Conservation (phyloP, 1,140 invertebrate species). For the Drosophila athabasca region DNA sequence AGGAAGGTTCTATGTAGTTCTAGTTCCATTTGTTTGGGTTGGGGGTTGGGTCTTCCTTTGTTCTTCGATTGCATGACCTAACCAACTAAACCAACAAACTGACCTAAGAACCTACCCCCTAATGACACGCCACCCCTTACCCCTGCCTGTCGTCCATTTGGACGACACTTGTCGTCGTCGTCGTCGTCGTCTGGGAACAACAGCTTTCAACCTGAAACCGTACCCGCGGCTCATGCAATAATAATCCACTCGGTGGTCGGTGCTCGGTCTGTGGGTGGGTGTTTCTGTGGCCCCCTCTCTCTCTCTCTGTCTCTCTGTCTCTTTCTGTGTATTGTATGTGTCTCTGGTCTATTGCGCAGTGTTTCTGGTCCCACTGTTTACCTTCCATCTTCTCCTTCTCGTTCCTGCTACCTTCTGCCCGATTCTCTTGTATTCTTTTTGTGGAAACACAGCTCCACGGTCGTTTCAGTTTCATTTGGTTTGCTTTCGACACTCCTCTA, state of each 20-base stretch:
- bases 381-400: constrained; percentile 5
- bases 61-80: constrained; percentile 44
- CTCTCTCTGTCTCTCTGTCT: constrained; percentile 4
- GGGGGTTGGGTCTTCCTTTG: constrained; percentile 9
- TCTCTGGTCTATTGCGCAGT: constrained; percentile 46
- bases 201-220: constrained; percentile 47
- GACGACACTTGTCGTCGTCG: constrained; percentile 12
- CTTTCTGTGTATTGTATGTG: constrained; percentile 2
- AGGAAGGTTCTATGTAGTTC: no score
- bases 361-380: constrained; percentile 29
- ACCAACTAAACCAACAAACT: constrained; percentile 48
- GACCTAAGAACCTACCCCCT: constrained; percentile 39
- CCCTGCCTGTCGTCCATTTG: background rate
- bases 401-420: constrained; percentile 9
- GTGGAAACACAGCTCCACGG: constrained; percentile 9
- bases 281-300: no score
- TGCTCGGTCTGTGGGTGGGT: no score
- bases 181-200: constrained; percentile 29
- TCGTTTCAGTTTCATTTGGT: constrained; percentile 42
- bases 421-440: constrained; percentile 15
- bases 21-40: no score
- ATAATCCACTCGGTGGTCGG: constrained; percentile 3
- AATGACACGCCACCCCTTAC: background rate
- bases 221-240: constrained; percentile 27
- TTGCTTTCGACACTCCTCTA: constrained; percentile 53